These are phyloP conservation scores for Psammodynastes pulverulentus DNA, from an alignment of 2,113 vertebrate genomes.

Conservation along the genomic window DNA sequence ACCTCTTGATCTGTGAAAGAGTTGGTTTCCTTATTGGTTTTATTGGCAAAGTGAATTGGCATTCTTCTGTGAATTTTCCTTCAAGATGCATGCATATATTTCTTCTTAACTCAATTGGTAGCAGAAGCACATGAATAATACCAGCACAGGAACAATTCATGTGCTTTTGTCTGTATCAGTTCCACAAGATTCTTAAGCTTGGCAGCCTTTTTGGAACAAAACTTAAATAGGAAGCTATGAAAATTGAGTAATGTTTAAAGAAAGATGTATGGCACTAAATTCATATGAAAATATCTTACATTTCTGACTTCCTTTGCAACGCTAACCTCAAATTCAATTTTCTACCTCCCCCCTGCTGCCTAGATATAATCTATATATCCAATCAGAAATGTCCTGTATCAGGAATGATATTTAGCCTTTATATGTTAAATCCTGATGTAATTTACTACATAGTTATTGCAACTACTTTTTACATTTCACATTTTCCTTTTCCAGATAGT, in stretches of 20 bases:
- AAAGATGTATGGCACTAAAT: neutral
- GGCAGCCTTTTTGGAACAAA: neutral
- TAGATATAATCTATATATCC: conserved; percentile 9
- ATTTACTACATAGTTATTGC: conserved; percentile 1
- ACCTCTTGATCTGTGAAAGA: neutral
- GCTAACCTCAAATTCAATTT: neutral
- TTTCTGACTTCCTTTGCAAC: neutral
- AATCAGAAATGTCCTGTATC: neutral
- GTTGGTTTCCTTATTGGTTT: neutral
- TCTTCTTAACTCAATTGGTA: neutral
- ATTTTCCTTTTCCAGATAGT: conserved; percentile 29
- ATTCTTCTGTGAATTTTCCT: neutral
- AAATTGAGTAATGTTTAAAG: neutral
- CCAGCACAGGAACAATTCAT: neutral
- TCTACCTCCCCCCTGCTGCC: neutral
- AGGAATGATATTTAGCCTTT: neutral
- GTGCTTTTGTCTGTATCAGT: neutral
- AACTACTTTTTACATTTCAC: conserved; percentile 44
- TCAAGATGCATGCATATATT: neutral
- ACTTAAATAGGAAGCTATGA: neutral
- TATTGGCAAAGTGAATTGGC: neutral
- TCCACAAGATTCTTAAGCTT: neutral
- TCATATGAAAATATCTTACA: neutral
- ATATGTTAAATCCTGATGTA: neutral
- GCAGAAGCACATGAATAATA: neutral